Conservation (phyloP, 2,113 vertebrate genomes). For the Phrynosoma blainvillii region DNA sequence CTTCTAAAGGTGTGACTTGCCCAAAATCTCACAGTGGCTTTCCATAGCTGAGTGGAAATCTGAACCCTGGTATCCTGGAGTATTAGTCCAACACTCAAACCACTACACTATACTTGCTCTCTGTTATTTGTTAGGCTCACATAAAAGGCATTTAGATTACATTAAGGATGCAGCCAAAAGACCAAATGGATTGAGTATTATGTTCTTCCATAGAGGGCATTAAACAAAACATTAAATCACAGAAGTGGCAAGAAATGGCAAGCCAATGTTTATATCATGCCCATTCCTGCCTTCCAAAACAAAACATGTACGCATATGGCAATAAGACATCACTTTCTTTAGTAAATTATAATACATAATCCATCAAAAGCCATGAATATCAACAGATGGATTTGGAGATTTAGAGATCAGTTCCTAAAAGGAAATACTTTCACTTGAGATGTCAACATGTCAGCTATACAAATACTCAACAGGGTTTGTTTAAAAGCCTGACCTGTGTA, state of each 20-base stretch:
- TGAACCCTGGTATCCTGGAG: not conserved
- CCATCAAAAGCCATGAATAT: not conserved
- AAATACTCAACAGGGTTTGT: not conserved
- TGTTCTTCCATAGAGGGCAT: not conserved
- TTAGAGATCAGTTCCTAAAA: slow-evolving; percentile 52
- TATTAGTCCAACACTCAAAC: no score
- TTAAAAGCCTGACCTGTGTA: slow-evolving; percentile 45
- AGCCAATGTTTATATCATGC: not conserved
- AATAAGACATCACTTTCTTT: not conserved
- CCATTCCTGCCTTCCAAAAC: not conserved
- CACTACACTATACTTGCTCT: no score
- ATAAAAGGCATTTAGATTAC: not conserved
- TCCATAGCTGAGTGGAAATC: no score
- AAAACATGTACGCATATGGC: not conserved
- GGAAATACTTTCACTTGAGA: slow-evolving; percentile 57
- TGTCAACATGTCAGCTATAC: slow-evolving; percentile 44
- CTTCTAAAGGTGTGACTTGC: no score
- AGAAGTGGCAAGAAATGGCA: not conserved
- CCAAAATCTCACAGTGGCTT: no score
- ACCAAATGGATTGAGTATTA: not conserved
- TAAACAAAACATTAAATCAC: not conserved
- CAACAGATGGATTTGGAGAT: slow-evolving; percentile 31
- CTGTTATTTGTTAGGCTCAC: not conserved
- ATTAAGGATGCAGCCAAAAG: not conserved
- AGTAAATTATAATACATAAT: not conserved